These are phyloP conservation scores for Sminthopsis crassicaudata DNA, from an alignment of 2,113 vertebrate genomes.

Conservation along the genomic window DNA sequence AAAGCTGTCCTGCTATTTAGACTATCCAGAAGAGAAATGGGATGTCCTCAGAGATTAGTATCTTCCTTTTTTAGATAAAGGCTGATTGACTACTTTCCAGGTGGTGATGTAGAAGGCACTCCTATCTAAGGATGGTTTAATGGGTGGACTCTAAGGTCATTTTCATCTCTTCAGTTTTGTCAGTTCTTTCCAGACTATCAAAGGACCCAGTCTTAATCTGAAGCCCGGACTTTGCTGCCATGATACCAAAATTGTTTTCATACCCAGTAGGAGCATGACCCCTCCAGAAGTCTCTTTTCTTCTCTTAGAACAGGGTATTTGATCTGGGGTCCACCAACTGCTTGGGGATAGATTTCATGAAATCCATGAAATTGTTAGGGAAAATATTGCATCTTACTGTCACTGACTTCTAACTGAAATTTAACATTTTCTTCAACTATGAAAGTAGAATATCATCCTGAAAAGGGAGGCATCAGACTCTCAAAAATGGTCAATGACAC, in stretches of 20 bases:
- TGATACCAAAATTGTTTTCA: neutral
- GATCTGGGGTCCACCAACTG: neutral
- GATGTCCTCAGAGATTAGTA: neutral
- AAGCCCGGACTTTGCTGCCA: neutral
- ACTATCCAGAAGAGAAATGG: neutral
- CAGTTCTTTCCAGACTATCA: neutral
- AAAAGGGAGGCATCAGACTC: neutral
- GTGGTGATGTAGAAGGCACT: neutral
- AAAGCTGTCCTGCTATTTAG: neutral
- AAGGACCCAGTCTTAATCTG: neutral
- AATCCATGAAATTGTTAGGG: neutral
- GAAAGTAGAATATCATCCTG: neutral
- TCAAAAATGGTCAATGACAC: neutral
- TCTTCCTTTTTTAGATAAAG: neutral
- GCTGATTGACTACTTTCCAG: neutral
- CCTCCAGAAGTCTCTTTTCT: neutral
- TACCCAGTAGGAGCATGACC: neutral
- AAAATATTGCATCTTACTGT: neutral
- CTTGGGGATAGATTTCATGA: neutral
- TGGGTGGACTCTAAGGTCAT: neutral
- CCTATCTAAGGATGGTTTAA: neutral
- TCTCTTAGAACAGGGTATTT: neutral
- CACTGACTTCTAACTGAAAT: neutral
- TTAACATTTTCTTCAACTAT: neutral
- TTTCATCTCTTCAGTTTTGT: neutral